A percentile compares a stretch with the other conserved stretches of the same genome.
These are phyloP conservation scores for Apolygus lucorum DNA, from an alignment of 1,140 invertebrate genomes.

Conservation along the genomic window DNA sequence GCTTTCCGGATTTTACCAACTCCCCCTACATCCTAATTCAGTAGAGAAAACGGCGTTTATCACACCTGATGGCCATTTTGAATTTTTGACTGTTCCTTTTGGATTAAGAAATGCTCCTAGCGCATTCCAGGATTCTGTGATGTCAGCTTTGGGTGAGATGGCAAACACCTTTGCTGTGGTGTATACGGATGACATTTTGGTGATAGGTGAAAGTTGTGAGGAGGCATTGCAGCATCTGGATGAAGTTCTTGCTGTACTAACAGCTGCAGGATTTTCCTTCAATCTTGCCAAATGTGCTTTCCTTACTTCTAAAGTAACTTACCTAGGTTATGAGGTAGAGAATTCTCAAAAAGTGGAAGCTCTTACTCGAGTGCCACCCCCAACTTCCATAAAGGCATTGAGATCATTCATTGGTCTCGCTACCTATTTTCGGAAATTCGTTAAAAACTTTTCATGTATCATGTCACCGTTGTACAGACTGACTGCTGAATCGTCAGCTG, in stretches of 20 bases:
- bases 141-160: constrained; percentile 23
- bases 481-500: not conserved
- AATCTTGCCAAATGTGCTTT: constrained; percentile 36
- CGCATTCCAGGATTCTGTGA: constrained; percentile 40
- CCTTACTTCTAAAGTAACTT: constrained; percentile 34
- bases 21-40: not conserved
- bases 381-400: constrained; percentile 33
- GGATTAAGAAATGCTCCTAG: constrained; percentile 41
- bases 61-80: constrained; percentile 32
- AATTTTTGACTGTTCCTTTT: constrained; percentile 41
- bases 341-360: constrained; percentile 30
- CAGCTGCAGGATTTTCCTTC: constrained; percentile 18
- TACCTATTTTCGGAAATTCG: constrained; percentile 36
- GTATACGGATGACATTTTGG: constrained; percentile 5
- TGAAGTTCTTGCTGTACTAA: constrained; percentile 19
- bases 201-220: constrained; percentile 13
- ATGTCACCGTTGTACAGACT: constrained; percentile 32
- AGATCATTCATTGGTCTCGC: constrained; percentile 34
- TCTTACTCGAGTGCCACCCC: constrained; percentile 29
- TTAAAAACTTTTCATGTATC: constrained; percentile 33
- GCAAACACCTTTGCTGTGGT: constrained; percentile 3
- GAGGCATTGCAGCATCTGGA: constrained; percentile 17
- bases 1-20: not conserved
- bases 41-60: constrained; percentile 9
- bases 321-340: constrained; percentile 35